phyloP scores from a whole-genome alignment of 2,888 invertebrate species.

The Brenthis ino region DNA sequence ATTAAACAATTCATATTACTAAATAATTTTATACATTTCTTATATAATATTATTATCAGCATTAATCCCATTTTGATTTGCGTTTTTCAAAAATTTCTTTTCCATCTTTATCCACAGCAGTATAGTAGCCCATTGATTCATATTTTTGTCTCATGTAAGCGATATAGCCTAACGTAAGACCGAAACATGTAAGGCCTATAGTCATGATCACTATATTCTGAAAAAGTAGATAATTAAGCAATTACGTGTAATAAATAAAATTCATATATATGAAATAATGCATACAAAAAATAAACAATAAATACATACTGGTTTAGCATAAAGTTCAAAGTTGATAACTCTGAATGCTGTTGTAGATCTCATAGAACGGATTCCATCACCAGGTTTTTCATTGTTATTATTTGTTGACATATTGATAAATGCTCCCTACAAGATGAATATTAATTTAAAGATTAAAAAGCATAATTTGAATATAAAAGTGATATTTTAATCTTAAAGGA shows the following conservation, averaged over 20 bases:
- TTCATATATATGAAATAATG: background rate
- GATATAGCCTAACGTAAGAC: constrained; percentile 89
- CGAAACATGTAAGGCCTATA: constrained; percentile 88
- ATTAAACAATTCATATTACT: background rate
- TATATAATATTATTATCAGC: background rate
- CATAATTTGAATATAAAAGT: too few species aligned
- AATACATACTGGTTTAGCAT: constrained; percentile 91
- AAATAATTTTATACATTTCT: background rate
- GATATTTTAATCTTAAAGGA: too few species aligned
- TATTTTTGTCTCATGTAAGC: constrained; percentile 92
- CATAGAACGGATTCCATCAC: constrained; percentile 89
- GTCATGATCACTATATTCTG: constrained; percentile 94
- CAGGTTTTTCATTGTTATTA: constrained; percentile 75
- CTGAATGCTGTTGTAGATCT: constrained; percentile 89
- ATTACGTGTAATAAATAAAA: background rate
- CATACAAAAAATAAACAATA: background rate
- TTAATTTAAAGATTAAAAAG: too few species aligned
- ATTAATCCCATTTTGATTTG: constrained; percentile 89
- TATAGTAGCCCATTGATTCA: constrained; percentile 90
- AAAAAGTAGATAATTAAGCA: constrained; percentile 46
- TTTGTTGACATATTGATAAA: constrained; percentile 27
- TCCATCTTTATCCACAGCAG: constrained; percentile 90
- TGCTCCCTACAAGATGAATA: background rate
- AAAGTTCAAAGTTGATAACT: constrained; percentile 93
- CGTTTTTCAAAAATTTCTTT: constrained; percentile 88